Conservation (phyloP, 2,797 vertebrate species). For the Anas acuta region DNA sequence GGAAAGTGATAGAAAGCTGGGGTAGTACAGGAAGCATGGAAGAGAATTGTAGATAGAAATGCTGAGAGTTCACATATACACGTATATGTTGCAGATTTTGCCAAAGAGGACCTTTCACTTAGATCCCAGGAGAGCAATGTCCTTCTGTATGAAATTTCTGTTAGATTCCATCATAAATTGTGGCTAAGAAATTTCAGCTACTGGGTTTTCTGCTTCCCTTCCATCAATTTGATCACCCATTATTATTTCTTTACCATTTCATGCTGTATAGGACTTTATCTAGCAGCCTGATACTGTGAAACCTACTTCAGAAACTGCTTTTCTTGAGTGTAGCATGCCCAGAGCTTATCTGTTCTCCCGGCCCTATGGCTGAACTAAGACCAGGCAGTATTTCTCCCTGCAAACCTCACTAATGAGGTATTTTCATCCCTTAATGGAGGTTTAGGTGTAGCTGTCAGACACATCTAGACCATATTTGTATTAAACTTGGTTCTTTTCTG, state of each 20-base stretch:
- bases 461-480: neutral
- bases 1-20: fast-evolving
- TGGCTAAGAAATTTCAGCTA: neutral
- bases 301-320: neutral
- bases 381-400: neutral
- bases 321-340: fast-evolving
- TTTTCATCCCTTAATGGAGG: neutral
- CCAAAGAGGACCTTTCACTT: neutral
- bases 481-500: neutral
- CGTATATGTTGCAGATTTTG: neutral
- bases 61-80: fast-evolving
- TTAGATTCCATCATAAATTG: neutral
- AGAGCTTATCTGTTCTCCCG: neutral
- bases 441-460: neutral
- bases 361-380: neutral
- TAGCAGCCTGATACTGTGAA: neutral
- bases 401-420: neutral
- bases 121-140: neutral
- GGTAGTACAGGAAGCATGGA: neutral
- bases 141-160: neutral
- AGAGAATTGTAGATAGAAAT: neutral
- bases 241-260: neutral
- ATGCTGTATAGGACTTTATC: neutral
- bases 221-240: neutral
- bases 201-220: neutral